Evolutionary conservation across 2,797 vertebrate species (phyloP).

Genomic region (Sebastes vulpes): DNA sequence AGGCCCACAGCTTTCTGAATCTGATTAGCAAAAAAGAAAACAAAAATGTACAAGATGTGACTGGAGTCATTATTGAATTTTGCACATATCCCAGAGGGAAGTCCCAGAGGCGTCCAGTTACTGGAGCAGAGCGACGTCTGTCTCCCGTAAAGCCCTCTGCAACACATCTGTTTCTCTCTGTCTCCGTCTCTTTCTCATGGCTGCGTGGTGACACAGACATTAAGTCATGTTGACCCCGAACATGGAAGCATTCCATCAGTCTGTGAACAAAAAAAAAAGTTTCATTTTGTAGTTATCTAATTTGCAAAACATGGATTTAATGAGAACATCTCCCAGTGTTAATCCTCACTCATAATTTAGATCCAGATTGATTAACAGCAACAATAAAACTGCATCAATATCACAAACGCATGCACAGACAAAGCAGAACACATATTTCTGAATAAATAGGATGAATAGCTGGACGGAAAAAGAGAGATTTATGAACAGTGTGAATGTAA

Average conservation of each 20-base stretch:
- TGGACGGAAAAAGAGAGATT: not conserved
- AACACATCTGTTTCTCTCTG: conserved; percentile 62
- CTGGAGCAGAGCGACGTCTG: conserved; percentile 18
- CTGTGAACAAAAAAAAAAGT: not conserved
- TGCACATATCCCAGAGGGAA: conserved; percentile 42
- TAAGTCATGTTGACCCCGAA: conserved; percentile 32
- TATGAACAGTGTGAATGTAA: not conserved
- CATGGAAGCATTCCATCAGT: conserved; percentile 18
- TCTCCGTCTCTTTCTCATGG: conserved; percentile 40
- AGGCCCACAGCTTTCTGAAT: conserved; percentile 21
- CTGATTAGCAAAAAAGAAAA: conserved; percentile 16
- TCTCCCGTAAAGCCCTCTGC: conserved; percentile 35
- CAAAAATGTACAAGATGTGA: conserved; percentile 16
- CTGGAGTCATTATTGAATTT: conserved; percentile 48
- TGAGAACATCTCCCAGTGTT: not conserved
- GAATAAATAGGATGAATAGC: not conserved
- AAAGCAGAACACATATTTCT: not conserved
- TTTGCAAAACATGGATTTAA: conserved; percentile 1
- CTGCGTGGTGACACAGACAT: conserved; percentile 40
- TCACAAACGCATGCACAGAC: not conserved
- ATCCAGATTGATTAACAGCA: not conserved
- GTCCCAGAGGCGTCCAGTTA: conserved; percentile 55
- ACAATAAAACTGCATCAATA: not conserved
- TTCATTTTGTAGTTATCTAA: not conserved
- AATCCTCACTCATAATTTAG: conserved; percentile 6